Conservation (phyloP, 2,888 invertebrate genomes). For the Chloromyia formosa region DNA sequence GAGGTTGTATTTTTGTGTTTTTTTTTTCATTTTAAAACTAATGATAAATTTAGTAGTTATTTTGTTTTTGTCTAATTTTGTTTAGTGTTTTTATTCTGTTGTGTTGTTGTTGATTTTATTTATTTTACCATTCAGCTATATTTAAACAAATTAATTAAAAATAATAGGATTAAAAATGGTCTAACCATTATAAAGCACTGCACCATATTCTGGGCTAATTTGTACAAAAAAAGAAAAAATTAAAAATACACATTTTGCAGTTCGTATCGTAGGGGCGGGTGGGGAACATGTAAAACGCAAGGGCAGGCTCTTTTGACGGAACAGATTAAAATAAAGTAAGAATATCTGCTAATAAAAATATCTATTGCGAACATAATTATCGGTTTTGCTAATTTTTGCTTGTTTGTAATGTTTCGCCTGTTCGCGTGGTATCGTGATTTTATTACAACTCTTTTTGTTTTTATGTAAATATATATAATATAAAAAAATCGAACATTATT, state of each 20-base stretch:
- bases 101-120: not conserved
- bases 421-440: no score
- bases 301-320: no score
- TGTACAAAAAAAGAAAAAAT: not conserved
- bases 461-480: no score
- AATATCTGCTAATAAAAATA: not conserved
- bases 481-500: no score
- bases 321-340: not conserved
- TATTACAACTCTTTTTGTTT: no score
- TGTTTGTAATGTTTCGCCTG: no score
- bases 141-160: slow-evolving; percentile 23
- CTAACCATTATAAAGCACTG: slow-evolving; percentile 31
- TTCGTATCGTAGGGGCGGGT: no score
- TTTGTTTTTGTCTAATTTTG: slow-evolving; percentile 3
- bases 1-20: no score
- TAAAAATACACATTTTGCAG: no score
- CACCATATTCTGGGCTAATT: not conserved
- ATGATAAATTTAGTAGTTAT: slow-evolving; percentile 12
- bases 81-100: not conserved
- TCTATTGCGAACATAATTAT: no score
- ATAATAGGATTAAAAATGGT: slow-evolving; percentile 31
- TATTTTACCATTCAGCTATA: not conserved
- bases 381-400: no score
- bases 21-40: not conserved
- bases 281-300: no score